These are phyloP conservation scores for Picus viridis DNA, from an alignment of 2,797 vertebrate genomes.

Conservation along the genomic window DNA sequence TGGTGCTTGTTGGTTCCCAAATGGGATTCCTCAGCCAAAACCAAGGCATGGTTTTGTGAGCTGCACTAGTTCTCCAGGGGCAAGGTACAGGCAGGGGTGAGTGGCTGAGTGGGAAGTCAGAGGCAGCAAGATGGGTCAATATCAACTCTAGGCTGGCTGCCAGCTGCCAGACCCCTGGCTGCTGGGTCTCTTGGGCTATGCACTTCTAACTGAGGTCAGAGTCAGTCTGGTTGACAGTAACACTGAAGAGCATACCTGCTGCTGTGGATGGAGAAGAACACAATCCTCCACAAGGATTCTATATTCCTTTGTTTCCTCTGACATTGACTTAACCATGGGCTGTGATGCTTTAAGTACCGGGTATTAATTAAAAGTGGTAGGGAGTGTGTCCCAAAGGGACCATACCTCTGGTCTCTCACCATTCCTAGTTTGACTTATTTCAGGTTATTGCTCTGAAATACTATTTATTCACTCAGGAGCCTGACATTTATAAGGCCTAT, in stretches of 20 bases:
- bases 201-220: background rate
- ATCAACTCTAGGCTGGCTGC: background rate
- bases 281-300: background rate
- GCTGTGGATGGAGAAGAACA: background rate
- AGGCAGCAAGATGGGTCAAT: background rate
- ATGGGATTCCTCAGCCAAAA: background rate
- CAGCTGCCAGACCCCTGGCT: background rate
- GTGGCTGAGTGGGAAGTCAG: background rate
- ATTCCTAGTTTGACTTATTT: slow-evolving; percentile 48
- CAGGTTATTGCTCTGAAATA: slow-evolving; percentile 11
- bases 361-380: slow-evolving; percentile 55
- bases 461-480: slow-evolving; percentile 43
- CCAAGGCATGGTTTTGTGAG: background rate
- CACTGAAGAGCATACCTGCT: background rate
- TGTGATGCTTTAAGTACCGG: slow-evolving; percentile 49
- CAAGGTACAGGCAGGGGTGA: background rate
- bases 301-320: slow-evolving; percentile 33
- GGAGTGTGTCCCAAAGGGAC: slow-evolving; percentile 21
- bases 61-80: background rate
- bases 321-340: slow-evolving; percentile 49
- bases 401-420: background rate
- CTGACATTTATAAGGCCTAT: slow-evolving; percentile 13
- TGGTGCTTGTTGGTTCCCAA: rapidly evolving
- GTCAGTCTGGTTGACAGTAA: background rate
- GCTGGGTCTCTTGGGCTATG: background rate